A percentile compares a stretch with the other conserved stretches of the same genome.
These are phyloP conservation scores for Mythimna vitellina DNA, from an alignment of 2,888 invertebrate species.

Conservation along the genomic window DNA sequence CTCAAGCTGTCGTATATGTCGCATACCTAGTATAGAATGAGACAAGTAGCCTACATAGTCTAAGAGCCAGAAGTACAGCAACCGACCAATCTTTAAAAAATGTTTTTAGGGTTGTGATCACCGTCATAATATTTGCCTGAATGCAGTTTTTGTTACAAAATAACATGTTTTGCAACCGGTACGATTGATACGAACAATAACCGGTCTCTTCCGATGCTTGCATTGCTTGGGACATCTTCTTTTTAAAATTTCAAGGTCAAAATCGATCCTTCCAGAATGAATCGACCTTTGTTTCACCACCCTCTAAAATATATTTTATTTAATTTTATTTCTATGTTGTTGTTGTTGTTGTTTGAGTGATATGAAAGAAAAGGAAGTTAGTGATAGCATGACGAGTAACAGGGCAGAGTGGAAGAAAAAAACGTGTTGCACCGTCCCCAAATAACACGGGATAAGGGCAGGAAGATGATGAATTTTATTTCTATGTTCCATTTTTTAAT, in stretches of 20 bases:
- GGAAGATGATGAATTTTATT: no score
- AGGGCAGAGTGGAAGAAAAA: no score
- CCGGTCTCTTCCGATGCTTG: slow-evolving; percentile 34
- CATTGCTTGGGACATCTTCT: slow-evolving; percentile 10
- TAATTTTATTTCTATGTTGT: no score
- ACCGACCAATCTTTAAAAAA: not conserved
- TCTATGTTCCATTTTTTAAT: no score
- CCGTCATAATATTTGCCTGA: slow-evolving; percentile 19
- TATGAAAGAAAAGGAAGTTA: no score
- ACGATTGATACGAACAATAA: slow-evolving; percentile 42
- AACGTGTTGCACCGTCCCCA: no score
- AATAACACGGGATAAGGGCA: no score
- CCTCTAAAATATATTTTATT: no score
- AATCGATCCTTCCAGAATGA: not conserved
- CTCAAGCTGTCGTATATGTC: not conserved
- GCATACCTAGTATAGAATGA: not conserved
- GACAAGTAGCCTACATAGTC: not conserved
- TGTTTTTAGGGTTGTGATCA: slow-evolving; percentile 5
- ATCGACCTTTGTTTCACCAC: no score
- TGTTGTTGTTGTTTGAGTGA: no score
- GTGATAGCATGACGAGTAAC: no score
- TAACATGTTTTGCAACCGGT: slow-evolving; percentile 47
- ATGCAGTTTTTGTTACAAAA: slow-evolving; percentile 53
- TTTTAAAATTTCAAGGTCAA: not conserved
- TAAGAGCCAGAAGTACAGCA: not conserved